Conservation (phyloP, 2,113 vertebrate species). For the Neotoma lepida region DNA sequence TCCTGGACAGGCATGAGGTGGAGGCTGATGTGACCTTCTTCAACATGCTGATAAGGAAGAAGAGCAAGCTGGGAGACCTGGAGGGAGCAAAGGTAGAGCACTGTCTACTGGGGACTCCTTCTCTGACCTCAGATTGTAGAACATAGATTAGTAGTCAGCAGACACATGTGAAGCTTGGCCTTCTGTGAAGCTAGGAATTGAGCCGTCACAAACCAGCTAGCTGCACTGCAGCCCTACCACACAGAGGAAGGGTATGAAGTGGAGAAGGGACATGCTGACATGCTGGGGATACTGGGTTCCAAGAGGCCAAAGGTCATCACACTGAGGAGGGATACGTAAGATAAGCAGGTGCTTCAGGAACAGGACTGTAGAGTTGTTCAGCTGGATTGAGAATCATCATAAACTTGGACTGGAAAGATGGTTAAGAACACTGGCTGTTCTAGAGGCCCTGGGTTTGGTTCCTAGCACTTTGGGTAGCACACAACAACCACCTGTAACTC, state of each 20-base stretch:
- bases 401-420: neutral
- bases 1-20: slow-evolving; percentile 85
- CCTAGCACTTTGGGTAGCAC: neutral
- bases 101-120: too few relatives aligned
- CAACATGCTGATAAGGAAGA: slow-evolving; percentile 91
- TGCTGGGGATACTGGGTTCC: neutral
- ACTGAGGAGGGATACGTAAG: too few relatives aligned
- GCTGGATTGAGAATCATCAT: neutral
- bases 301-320: neutral
- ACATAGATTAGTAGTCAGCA: neutral
- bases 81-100: slow-evolving; percentile 91
- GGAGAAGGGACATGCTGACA: neutral
- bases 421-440: neutral
- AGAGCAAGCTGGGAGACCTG: slow-evolving; percentile 87
- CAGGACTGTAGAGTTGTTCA: neutral
- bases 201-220: neutral
- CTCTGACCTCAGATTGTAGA: neutral
- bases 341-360: rapidly evolving
- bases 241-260: neutral
- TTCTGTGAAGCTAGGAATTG: neutral
- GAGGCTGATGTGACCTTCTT: slow-evolving; percentile 92
- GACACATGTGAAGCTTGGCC: neutral
- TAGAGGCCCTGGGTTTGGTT: neutral
- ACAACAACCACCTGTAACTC: neutral
- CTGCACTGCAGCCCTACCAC: neutral